These are phyloP conservation scores for Dione juno DNA, from an alignment of 2,888 invertebrate species.

Conservation along the genomic window DNA sequence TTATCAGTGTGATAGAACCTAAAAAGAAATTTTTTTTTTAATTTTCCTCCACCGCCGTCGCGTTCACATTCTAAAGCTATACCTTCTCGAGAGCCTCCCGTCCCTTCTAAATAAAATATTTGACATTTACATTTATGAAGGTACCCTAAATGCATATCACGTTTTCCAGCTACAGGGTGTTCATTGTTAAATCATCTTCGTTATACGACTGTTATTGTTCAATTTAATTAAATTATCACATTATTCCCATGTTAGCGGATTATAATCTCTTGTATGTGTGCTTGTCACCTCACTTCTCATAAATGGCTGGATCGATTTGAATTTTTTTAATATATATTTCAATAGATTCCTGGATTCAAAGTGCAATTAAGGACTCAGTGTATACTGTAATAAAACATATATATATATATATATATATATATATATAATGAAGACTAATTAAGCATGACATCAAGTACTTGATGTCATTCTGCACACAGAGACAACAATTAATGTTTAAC, in stretches of 20 bases:
- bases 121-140: constrained; percentile 30
- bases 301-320: too few relatives aligned
- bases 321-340: too few relatives aligned
- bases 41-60: too few relatives aligned
- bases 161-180: constrained; percentile 17
- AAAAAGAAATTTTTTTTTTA: too few relatives aligned
- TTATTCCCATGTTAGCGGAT: too few relatives aligned
- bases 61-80: not conserved
- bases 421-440: not conserved
- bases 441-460: too few relatives aligned
- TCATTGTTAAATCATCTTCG: constrained; percentile 5
- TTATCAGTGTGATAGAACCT: too few relatives aligned
- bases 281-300: too few relatives aligned
- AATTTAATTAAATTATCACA: not conserved
- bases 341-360: too few relatives aligned
- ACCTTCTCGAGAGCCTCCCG: not conserved
- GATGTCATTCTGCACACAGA: not conserved
- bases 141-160: constrained; percentile 40
- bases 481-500: not conserved
- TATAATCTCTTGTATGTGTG: too few relatives aligned
- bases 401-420: not conserved
- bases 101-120: constrained; percentile 31
- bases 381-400: not conserved
- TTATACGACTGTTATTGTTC: not conserved
- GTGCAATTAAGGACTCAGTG: too few relatives aligned